Base-by-base conservation (phyloP, 2,113 vertebrate species). In the Chrysochloris asiatica region DNA sequence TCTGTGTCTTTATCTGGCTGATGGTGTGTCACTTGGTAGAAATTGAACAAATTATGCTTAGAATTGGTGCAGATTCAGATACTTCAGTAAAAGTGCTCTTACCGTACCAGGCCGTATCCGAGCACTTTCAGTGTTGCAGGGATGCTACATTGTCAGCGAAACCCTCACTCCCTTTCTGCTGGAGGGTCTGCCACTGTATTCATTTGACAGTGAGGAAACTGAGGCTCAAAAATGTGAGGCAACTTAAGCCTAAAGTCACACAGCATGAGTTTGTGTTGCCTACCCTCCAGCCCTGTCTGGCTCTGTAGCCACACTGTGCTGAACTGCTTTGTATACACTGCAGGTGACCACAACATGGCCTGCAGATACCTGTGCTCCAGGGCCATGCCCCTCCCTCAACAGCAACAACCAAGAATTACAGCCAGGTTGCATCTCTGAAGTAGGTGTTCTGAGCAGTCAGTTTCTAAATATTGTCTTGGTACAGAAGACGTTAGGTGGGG, bases 141-240 rank as follows among this genome's bases (percentile, higher is more conserved):
- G 3, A 4, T 1, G n/a, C 1, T 6, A 9, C 11, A 0, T 22
- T 2, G 6, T 54, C 56, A n/a, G 0, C 1, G 28, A 26, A 48
- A 30, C 47, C 16, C 36, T 22, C 48, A 4, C 10, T 0, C 48
- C 33, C 6, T 4, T n/a, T 63, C 2, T 0, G n/a, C 28, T 22
- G 21, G 1, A 30, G 48, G 30, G 17, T n/a, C 45, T 24, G 47
- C 24, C n/a, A 0, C 59, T 9, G 7, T 16, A 50, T 30, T 85
- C 86, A 1, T 47, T 1, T 3, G 67, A 45, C 6, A 22, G 56
- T 5, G 13, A n/a, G 69, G 71, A 71, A 52, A 36, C 76, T 1
- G 48, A 19, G 33, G 16, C 38, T 88, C 83, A 50, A 78, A 47
- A 69, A 26, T 1, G 47, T 2, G 78, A 10, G 8, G 52, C 73